Percentiles rank a stretch among this genome's conserved stretches.
These are phyloP conservation scores for Coleophora deauratella DNA, from an alignment of 2,888 invertebrate genomes.

Conservation along the genomic window DNA sequence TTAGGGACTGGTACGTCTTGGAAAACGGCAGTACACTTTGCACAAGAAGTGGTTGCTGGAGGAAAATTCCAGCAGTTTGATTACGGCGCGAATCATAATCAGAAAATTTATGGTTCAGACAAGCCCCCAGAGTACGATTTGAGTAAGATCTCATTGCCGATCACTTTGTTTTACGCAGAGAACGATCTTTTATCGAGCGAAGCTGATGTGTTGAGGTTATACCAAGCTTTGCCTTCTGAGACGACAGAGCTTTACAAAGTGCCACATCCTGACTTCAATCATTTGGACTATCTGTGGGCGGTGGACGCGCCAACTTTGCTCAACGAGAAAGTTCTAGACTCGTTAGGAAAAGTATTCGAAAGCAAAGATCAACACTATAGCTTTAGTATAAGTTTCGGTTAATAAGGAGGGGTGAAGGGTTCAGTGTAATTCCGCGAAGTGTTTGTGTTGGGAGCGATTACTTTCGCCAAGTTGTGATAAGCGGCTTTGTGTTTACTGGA, in stretches of 20 bases:
- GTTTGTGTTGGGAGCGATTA: too few relatives aligned
- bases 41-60: conserved; percentile 67
- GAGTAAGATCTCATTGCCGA: conserved; percentile 71
- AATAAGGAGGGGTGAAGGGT: neutral
- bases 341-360: conserved; percentile 23
- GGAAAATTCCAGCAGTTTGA: conserved; percentile 80
- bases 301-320: conserved; percentile 73
- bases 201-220: conserved; percentile 72
- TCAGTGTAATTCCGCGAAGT: too few relatives aligned
- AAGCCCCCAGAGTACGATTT: conserved; percentile 78
- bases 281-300: conserved; percentile 82
- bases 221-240: conserved; percentile 53
- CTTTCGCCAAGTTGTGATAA: too few relatives aligned
- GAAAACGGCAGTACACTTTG: conserved; percentile 81
- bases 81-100: conserved; percentile 75
- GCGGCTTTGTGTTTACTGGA: too few relatives aligned
- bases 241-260: conserved; percentile 71
- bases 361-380: neutral
- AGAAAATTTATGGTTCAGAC: conserved; percentile 66
- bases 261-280: conserved; percentile 77
- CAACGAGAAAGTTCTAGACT: conserved; percentile 65
- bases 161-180: conserved; percentile 78
- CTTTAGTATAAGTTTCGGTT: conserved; percentile 3
- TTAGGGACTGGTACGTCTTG: conserved; percentile 84
- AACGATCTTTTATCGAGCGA: conserved; percentile 82